These are phyloP conservation scores for Peromyscus polionotus DNA, from an alignment of 2,113 vertebrate species.

Conservation along the genomic window DNA sequence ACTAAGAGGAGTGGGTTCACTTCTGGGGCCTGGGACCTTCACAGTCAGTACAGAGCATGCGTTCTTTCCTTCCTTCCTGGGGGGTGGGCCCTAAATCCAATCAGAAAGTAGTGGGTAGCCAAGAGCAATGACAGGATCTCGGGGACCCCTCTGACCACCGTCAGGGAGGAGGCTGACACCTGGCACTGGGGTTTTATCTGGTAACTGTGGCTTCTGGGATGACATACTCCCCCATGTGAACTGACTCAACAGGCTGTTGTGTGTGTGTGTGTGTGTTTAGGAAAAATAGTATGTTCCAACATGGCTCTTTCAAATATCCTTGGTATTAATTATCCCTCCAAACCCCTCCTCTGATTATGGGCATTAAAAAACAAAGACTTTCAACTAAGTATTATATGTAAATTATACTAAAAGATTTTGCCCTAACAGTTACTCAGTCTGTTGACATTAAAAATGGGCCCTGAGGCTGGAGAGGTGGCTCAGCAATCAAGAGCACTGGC, in stretches of 20 bases:
- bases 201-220: background rate
- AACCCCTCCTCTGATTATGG: background rate
- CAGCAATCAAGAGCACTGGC: background rate
- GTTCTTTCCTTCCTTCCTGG: too few species aligned
- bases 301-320: background rate
- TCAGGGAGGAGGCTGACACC: background rate
- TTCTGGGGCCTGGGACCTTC: background rate
- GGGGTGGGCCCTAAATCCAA: background rate
- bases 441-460: background rate
- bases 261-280: background rate
- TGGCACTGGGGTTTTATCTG: background rate
- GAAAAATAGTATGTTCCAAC: background rate
- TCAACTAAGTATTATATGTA: constrained; percentile 3
- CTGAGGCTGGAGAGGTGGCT: background rate
- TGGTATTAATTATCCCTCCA: background rate
- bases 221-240: background rate
- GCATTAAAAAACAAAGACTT: background rate
- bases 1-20: background rate
- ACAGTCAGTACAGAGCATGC: background rate
- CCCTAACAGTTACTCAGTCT: background rate
- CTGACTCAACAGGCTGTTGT: background rate
- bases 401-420: background rate
- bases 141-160: background rate
- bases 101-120: background rate
- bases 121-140: background rate